Evolutionary conservation across 2,113 vertebrate genomes (phyloP), one percentile per base, ranked within the genome.

Genomic region (human): DNA sequence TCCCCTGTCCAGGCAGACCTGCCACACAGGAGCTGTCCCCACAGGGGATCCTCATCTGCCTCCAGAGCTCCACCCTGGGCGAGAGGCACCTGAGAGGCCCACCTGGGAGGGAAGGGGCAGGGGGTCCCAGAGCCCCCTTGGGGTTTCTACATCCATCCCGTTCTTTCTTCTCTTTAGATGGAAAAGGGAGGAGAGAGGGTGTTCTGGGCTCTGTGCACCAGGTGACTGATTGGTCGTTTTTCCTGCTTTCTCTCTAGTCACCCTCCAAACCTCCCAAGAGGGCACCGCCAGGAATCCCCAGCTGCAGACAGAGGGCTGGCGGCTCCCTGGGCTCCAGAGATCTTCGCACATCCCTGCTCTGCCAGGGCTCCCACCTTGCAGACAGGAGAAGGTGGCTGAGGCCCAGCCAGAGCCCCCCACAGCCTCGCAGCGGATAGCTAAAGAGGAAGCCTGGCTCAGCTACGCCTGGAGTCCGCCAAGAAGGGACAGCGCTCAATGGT

Each of bases 361-460:
- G 38, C 38, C 2, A 0, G 23, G 23, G 23, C 23, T 12, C 6
- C 0, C 11, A 3, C 40, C 72, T 43, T 25, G 40, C 11, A 43
- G 72, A 25, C 40, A 6, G 12, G 23, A 73, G 12, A 11, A 25
- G 11, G 11, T 16, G 1, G 23, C 72, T 14, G 72, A 43, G 38
- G 38, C 22, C 2, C 32, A n/a, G 22, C 72, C 72, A 43, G 23
- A 3, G 6, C 22, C 23, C 22, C 38, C 38, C 38, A 1, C 22
- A 12, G 72, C 38, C 38, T 11, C 20, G 2, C n/a, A 40, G n/a
- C 10, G 5, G 27, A 8, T 0, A 6, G 72, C 40, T 25, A 75
- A 14, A 12, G 2, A 23, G 23, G 38, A 38, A 43, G 38, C 38
- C 38, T 73, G 5, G 11, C 38, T 13, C 38, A 25, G 38, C 3